A percentile compares a stretch with the other conserved stretches of the same genome.
Conservation (phyloP, 1,140 invertebrate species). For the Pseudomyrmex pallidus region DNA sequence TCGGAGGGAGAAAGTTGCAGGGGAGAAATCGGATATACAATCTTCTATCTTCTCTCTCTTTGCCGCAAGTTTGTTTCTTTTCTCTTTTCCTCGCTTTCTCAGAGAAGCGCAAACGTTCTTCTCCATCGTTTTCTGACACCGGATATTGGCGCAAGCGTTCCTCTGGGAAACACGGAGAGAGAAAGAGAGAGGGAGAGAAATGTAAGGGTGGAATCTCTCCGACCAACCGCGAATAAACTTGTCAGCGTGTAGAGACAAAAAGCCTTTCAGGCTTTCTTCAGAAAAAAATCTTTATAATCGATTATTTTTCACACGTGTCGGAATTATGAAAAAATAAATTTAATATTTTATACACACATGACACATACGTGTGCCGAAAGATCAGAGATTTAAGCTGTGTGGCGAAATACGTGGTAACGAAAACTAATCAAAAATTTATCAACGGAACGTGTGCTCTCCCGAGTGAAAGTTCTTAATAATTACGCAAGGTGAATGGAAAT, state of each 20-base stretch:
- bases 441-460: neutral
- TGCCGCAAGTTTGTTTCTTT: neutral
- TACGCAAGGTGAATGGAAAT: slow-evolving; percentile 17
- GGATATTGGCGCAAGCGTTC: slow-evolving; percentile 53
- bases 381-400: no score
- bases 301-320: slow-evolving; percentile 42
- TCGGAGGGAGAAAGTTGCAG: neutral
- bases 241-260: slow-evolving; percentile 34
- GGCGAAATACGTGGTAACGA: neutral
- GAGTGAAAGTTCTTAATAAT: slow-evolving; percentile 37
- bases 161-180: slow-evolving; percentile 43
- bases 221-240: slow-evolving; percentile 64
- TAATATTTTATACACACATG: slow-evolving; percentile 16
- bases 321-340: neutral
- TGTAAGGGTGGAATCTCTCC: slow-evolving; percentile 45
- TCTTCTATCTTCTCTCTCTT: slow-evolving; percentile 7
- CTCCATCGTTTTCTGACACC: slow-evolving; percentile 49
- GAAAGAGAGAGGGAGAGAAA: neutral
- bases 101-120: slow-evolving; percentile 16
- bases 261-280: neutral
- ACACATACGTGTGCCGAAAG: neutral
- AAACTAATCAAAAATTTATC: slow-evolving; percentile 18
- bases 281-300: slow-evolving; percentile 40
- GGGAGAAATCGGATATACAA: neutral
- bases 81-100: neutral